phyloP scores from a whole-genome alignment of 2,888 invertebrate species.

The Habrosyne pyritoides region DNA sequence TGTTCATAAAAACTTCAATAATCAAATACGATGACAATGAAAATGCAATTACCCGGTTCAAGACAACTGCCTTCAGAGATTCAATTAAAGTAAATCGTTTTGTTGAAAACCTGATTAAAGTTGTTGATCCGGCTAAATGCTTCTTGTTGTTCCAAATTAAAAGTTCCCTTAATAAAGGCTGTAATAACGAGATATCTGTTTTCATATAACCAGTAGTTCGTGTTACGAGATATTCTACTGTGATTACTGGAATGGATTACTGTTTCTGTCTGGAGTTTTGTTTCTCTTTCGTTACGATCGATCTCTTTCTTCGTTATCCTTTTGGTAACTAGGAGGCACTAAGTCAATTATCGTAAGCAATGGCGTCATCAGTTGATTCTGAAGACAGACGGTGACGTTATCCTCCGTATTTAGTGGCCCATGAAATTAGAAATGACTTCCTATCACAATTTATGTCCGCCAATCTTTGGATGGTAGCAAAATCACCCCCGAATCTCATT shows the following conservation, averaged over 20 bases:
- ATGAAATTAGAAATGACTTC: conserved; percentile 49
- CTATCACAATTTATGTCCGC: conserved; percentile 43
- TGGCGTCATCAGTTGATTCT: conserved; percentile 11
- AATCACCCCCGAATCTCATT: conserved; percentile 39
- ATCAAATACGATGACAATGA: conserved; percentile 10
- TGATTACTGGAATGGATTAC: background rate
- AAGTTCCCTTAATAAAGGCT: conserved; percentile 32
- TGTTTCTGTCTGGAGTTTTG: background rate
- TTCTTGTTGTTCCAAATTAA: conserved; percentile 29
- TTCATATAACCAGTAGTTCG: background rate
- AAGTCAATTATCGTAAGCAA: conserved; percentile 15
- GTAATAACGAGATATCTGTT: conserved; percentile 7
- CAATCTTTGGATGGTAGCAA: conserved; percentile 43
- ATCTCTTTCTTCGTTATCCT: background rate
- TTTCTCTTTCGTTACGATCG: background rate
- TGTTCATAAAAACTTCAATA: background rate
- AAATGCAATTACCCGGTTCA: conserved; percentile 19
- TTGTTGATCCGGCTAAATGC: conserved; percentile 46
- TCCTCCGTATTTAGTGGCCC: conserved; percentile 39
- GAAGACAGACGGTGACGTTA: conserved; percentile 23
- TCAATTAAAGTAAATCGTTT: conserved; percentile 56
- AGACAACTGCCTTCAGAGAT: conserved; percentile 42
- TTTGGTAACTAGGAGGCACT: conserved; percentile 1
- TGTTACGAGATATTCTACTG: background rate
- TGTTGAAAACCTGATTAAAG: conserved; percentile 47